Conservation (phyloP, 2,797 vertebrate genomes). For the Melanotaenia boesemani region DNA sequence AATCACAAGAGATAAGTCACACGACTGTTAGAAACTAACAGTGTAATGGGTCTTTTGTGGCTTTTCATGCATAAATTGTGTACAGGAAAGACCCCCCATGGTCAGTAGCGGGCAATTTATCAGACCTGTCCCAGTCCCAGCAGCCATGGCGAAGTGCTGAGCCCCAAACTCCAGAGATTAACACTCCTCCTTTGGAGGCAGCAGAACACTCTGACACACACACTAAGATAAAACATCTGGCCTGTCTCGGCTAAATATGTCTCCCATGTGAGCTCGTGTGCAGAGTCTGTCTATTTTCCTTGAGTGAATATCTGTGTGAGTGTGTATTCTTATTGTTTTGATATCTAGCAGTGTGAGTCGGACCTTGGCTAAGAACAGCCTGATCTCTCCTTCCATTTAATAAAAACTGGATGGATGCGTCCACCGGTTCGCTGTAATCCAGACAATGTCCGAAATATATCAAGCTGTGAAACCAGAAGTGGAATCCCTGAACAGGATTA, state of each 20-base stretch:
- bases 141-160: conserved; percentile 33
- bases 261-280: conserved; percentile 34
- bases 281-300: conserved; percentile 25
- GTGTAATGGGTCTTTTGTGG: conserved; percentile 6
- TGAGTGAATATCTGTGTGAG: conserved; percentile 7
- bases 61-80: conserved; percentile 37
- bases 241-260: conserved; percentile 43
- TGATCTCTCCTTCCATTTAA: conserved; percentile 37
- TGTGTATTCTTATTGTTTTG: conserved; percentile 33
- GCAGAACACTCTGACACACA: conserved; percentile 45
- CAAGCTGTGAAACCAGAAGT: conserved; percentile 16
- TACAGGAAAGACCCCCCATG: conserved; percentile 22
- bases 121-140: conserved; percentile 28
- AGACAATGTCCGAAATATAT: conserved; percentile 31
- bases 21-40: conserved; percentile 22
- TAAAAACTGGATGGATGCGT: conserved; percentile 49
- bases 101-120: conserved; percentile 37
- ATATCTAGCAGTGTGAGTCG: conserved; percentile 52
- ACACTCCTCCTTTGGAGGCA: conserved; percentile 53
- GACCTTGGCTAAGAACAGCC: conserved; percentile 53
- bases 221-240: conserved; percentile 67
- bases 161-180: conserved; percentile 55
- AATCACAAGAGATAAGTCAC: conserved; percentile 16
- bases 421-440: conserved; percentile 39
- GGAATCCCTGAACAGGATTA: not conserved